Base-by-base conservation (phyloP, 2,113 vertebrate genomes). In the Oriolus oriolus region DNA sequence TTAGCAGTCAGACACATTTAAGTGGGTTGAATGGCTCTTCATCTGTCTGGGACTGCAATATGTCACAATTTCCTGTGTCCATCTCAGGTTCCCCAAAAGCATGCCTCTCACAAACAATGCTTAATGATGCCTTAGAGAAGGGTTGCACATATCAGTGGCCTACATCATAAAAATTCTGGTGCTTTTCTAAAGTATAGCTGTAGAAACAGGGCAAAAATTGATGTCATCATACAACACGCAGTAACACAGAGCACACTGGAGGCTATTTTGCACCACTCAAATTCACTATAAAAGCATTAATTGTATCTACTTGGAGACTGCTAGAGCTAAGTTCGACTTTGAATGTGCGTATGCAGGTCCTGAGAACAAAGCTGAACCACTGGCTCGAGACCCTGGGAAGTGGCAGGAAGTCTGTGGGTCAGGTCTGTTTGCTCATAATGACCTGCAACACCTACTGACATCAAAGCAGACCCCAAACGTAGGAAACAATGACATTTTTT, bases 381-480 rank as follows among this genome's bases (percentile, higher is more conserved):
- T 28, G 35, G 10, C 31, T 69, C 0, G 0, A 60, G 53, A 19
- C 53, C 74, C 16, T 3, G 15, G 54, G 14, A 77, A 17, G 17
- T 15, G 16, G 37, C 31, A 88, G 41, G 21, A 64, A 53, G 10
- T 8, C 44, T 18, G 11, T 11, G 33, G 56, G 33, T 56, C 24
- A 24, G 35, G 19, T 26, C 2, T 14, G 15, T 26, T 12, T 26
- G 49, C 41, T 52, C 33, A 33, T 2, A 30, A 3, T 71, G 44
- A 31, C 35, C 39, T 44, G 31, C 45, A 80, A 27, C 7, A 64
- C 7, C 50, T 33, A 39, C 0, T 16, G 69, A 53, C 45, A 75
- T 22, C 50, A 78, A 65, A 77, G 27, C 6, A 18, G 7, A 68
- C 13, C 59, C 68, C 23, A 70, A 56, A 47, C 0, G 1, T 3